Evolutionary conservation across 2,113 vertebrate genomes (phyloP).

Genomic region (Thinocorus orbignyianus): DNA sequence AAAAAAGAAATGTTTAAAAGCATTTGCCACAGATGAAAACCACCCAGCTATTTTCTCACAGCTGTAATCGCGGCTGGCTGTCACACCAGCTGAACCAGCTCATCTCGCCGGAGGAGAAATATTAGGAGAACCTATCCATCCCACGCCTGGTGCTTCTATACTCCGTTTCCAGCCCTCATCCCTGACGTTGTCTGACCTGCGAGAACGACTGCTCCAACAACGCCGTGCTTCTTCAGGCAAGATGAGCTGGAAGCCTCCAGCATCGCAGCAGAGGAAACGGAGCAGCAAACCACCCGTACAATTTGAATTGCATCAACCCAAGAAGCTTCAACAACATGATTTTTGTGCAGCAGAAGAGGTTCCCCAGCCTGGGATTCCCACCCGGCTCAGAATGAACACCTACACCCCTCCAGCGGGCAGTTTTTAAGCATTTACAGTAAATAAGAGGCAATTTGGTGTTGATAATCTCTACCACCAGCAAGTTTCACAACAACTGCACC

Average conservation of each 20-base stretch:
- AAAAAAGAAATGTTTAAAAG: background rate
- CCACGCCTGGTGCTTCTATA: background rate
- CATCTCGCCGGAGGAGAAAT: background rate
- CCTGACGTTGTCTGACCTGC: background rate
- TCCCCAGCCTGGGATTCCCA: background rate
- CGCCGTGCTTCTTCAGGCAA: background rate
- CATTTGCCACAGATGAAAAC: slow-evolving; percentile 49
- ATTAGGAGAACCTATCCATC: background rate
- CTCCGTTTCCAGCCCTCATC: background rate
- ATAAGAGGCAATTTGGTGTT: background rate
- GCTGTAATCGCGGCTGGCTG: slow-evolving; percentile 25
- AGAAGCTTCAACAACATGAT: background rate
- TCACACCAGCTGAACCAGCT: background rate
- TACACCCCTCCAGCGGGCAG: background rate
- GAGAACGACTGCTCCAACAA: background rate
- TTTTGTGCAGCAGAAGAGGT: background rate
- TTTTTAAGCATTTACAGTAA: background rate
- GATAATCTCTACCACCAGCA: background rate
- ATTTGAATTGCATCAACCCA: background rate
- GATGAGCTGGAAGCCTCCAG: background rate
- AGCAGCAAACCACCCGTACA: background rate
- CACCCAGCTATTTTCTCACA: slow-evolving; percentile 53
- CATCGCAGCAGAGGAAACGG: background rate
- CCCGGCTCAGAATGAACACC: background rate
- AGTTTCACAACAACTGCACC: background rate